phyloP scores from a whole-genome alignment of 1,140 invertebrate species.

The Zelostemma sp. region DNA sequence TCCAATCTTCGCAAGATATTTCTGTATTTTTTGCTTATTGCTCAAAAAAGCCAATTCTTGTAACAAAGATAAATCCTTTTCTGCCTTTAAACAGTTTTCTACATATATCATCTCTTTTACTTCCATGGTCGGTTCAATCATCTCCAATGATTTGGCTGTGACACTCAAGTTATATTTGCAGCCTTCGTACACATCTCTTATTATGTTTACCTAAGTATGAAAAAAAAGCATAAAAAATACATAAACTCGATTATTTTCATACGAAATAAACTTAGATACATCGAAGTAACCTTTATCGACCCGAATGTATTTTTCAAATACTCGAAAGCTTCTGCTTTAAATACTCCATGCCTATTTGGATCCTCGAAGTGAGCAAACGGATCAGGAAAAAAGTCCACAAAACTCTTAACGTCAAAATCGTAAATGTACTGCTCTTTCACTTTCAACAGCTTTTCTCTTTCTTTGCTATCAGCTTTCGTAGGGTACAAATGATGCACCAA shows the following conservation, averaged over 20 bases:
- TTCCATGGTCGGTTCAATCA: background rate
- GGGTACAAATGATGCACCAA: background rate
- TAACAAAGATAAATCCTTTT: background rate
- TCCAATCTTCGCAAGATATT: background rate
- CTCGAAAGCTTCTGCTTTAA: slow-evolving; percentile 29
- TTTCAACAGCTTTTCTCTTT: background rate
- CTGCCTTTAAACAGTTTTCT: background rate
- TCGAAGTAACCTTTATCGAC: background rate
- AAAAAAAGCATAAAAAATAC: background rate
- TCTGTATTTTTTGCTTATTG: background rate
- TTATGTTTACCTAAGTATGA: background rate
- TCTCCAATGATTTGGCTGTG: background rate
- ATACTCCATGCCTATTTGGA: slow-evolving; percentile 42
- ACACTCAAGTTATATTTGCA: slow-evolving; percentile 51
- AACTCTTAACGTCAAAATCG: slow-evolving; percentile 65
- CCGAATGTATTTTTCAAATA: slow-evolving; percentile 14
- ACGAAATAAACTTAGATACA: too few relatives aligned
- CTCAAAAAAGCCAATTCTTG: background rate
- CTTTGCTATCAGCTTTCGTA: background rate
- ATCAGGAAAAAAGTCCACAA: slow-evolving; percentile 68
- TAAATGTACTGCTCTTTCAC: slow-evolving; percentile 41
- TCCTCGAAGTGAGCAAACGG: slow-evolving; percentile 64
- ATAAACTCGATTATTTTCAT: background rate
- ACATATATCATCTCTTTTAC: too few relatives aligned
- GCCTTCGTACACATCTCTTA: slow-evolving; percentile 64